These are phyloP conservation scores for Ranitomeya variabilis DNA, from an alignment of 2,113 vertebrate species.

Conservation along the genomic window DNA sequence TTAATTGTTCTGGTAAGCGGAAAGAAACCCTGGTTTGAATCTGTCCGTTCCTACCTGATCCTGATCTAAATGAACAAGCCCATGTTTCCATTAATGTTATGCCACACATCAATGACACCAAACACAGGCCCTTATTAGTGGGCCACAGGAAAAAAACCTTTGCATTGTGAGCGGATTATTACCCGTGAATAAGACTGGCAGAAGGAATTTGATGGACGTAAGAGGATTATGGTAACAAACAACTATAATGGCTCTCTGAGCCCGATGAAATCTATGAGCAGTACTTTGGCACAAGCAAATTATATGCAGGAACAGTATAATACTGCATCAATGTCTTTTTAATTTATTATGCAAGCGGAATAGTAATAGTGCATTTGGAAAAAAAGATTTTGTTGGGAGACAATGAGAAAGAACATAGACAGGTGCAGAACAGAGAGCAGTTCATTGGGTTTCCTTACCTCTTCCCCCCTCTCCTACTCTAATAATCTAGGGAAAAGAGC, in stretches of 20 bases:
- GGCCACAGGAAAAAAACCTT: neutral
- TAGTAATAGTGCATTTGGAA: too few species aligned
- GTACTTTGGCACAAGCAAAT: neutral
- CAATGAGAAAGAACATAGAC: too few species aligned
- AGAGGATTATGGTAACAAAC: conserved; percentile 28
- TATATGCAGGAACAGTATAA: too few species aligned
- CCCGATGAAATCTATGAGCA: neutral
- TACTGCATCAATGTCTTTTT: too few species aligned
- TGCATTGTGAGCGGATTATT: conserved; percentile 14
- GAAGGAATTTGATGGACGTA: neutral
- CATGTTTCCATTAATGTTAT: neutral
- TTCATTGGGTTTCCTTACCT: too few species aligned
- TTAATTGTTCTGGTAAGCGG: neutral
- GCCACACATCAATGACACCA: conserved; percentile 26
- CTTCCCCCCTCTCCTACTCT: too few species aligned
- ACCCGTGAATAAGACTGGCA: neutral
- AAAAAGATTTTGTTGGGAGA: too few species aligned
- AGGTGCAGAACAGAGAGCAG: too few species aligned
- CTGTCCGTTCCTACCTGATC: neutral
- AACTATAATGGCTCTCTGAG: neutral
- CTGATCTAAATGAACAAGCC: neutral
- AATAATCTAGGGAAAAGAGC: too few species aligned
- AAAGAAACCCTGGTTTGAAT: neutral
- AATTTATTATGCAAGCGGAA: too few species aligned
- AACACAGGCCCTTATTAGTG: neutral